phyloP scores from a whole-genome alignment of 2,888 invertebrate genomes.

The Hemithea aestivaria region DNA sequence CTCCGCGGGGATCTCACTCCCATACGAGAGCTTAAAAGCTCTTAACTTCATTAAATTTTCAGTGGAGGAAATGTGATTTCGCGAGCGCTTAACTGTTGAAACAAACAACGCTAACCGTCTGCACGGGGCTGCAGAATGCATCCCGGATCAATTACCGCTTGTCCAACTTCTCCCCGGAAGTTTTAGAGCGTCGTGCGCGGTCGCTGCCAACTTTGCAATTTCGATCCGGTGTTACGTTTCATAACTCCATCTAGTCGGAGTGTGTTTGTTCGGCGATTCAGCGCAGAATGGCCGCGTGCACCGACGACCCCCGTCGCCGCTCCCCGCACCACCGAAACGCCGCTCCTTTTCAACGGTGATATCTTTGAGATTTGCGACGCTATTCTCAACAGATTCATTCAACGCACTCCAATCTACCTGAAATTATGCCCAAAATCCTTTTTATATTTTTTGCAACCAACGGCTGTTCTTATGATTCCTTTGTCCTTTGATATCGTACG shows the following conservation, averaged over 20 bases:
- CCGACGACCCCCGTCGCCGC: conserved; percentile 11
- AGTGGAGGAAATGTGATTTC: conserved; percentile 23
- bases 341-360: conserved; percentile 9
- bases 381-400: conserved; percentile 13
- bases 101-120: conserved; percentile 41
- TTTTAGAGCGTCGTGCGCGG: conserved; percentile 47
- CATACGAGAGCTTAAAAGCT: conserved; percentile 21
- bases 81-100: conserved; percentile 21
- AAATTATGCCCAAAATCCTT: conserved; percentile 17
- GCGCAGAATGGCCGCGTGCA: too few species aligned
- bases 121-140: conserved; percentile 43
- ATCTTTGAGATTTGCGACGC: conserved; percentile 11
- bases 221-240: conserved; percentile 39
- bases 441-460: conserved; percentile 24
- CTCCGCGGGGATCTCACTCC: conserved; percentile 10
- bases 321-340: conserved; percentile 1
- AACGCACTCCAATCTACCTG: conserved; percentile 21
- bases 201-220: conserved; percentile 43
- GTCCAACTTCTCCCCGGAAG: conserved; percentile 38
- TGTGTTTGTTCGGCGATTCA: conserved; percentile 33
- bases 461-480: conserved; percentile 27
- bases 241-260: conserved; percentile 30
- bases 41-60: conserved; percentile 23
- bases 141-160: conserved; percentile 47
- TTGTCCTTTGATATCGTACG: conserved; percentile 22